phyloP scores from a whole-genome alignment of 2,888 invertebrate species.

The Dolichomitus sp. region DNA sequence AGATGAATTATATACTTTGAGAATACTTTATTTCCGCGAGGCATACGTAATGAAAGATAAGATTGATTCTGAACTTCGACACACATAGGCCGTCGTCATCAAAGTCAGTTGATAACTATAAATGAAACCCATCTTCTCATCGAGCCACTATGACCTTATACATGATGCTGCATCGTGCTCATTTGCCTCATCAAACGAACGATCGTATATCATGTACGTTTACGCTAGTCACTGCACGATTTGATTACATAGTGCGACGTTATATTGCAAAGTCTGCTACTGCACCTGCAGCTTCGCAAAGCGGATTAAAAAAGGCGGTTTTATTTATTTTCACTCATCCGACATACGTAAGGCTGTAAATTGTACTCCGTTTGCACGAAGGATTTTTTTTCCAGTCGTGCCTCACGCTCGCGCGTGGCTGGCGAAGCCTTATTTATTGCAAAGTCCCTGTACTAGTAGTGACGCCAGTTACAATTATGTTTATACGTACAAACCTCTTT shows the following conservation, averaged over 20 bases:
- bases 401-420: conserved; percentile 73
- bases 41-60: background rate
- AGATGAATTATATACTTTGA: too few relatives aligned
- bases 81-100: background rate
- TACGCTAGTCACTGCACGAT: background rate
- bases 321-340: conserved; percentile 72
- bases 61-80: background rate
- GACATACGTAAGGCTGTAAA: conserved; percentile 83
- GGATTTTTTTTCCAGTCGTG: conserved; percentile 82
- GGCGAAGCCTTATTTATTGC: conserved; percentile 65
- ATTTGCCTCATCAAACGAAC: background rate
- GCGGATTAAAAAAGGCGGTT: conserved; percentile 67
- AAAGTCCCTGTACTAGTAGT: conserved; percentile 23
- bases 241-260: background rate
- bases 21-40: too few relatives aligned
- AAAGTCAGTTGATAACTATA: background rate
- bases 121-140: background rate
- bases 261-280: background rate
- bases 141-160: background rate
- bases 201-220: background rate
- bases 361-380: conserved; percentile 82
- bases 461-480: conserved; percentile 60
- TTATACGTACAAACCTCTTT: conserved; percentile 14
- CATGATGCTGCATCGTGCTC: background rate
- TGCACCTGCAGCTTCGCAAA: conserved; percentile 48